Evolutionary conservation across 2,113 vertebrate species (phyloP).

Genomic region (Naja naja): DNA sequence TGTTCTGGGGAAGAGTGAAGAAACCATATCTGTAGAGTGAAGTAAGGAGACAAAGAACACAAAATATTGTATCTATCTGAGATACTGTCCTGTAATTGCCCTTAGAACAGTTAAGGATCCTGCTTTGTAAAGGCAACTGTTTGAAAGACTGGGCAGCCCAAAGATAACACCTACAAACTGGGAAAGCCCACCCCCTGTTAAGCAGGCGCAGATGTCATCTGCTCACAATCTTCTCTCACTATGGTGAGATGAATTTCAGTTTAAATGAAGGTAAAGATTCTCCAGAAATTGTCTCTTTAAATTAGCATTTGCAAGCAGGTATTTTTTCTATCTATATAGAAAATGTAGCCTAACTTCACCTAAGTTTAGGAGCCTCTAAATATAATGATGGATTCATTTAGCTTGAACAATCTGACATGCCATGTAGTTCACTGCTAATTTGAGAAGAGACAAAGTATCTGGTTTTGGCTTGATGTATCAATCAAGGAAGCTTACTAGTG

Average conservation of each 20-base stretch:
- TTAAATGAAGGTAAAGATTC: background rate
- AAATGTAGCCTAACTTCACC: too few relatives aligned
- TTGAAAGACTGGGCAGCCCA: background rate
- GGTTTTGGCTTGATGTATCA: background rate
- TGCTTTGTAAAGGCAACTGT: background rate
- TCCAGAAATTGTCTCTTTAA: background rate
- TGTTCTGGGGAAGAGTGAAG: background rate
- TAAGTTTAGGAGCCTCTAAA: background rate
- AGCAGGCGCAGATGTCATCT: background rate
- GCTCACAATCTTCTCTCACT: background rate
- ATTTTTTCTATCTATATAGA: background rate
- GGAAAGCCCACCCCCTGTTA: background rate
- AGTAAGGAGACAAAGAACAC: background rate
- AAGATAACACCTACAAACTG: background rate
- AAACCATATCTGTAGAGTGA: background rate
- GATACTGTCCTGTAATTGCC: background rate
- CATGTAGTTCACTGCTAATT: background rate
- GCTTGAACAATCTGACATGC: background rate
- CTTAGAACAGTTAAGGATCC: background rate
- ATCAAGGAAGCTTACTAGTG: background rate
- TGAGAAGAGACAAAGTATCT: background rate
- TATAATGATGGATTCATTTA: background rate
- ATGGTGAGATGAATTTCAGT: background rate
- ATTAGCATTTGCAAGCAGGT: background rate
- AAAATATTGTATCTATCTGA: background rate